These are phyloP conservation scores for Coptotermes formosanus DNA, from an alignment of 1,140 invertebrate genomes.

Conservation along the genomic window DNA sequence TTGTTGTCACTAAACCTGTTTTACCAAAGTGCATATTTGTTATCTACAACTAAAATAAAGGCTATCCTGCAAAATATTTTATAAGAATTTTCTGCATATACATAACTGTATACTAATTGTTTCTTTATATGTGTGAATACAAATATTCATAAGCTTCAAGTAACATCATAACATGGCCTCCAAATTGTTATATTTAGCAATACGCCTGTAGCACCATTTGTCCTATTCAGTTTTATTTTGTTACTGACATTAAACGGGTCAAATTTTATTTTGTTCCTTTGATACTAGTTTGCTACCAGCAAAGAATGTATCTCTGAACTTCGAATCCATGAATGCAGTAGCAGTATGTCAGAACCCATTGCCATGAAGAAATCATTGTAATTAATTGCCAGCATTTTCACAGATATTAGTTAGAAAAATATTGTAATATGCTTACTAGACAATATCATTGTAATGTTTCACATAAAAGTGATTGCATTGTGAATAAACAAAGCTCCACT, in stretches of 20 bases:
- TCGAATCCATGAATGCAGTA: background rate
- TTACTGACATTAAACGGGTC: too few species aligned
- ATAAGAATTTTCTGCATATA: background rate
- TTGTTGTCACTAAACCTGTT: too few species aligned
- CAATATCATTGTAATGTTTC: background rate
- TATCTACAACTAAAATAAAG: background rate
- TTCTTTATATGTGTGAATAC: background rate
- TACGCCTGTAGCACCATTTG: background rate
- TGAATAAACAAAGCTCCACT: too few species aligned
- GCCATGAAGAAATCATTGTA: background rate
- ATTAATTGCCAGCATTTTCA: background rate
- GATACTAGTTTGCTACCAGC: too few species aligned
- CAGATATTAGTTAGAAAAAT: background rate
- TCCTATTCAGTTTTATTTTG: too few species aligned
- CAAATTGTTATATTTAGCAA: background rate
- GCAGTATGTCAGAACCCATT: background rate
- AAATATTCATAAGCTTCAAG: background rate
- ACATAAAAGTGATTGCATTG: too few species aligned
- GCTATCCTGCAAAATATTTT: background rate
- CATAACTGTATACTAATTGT: background rate
- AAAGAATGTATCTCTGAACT: too few species aligned
- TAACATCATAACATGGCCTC: background rate
- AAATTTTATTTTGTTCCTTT: too few species aligned
- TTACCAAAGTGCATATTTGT: too few species aligned
- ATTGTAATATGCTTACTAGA: background rate